Conservation (phyloP, 2,888 invertebrate genomes). For the Tetropium fuscum region DNA sequence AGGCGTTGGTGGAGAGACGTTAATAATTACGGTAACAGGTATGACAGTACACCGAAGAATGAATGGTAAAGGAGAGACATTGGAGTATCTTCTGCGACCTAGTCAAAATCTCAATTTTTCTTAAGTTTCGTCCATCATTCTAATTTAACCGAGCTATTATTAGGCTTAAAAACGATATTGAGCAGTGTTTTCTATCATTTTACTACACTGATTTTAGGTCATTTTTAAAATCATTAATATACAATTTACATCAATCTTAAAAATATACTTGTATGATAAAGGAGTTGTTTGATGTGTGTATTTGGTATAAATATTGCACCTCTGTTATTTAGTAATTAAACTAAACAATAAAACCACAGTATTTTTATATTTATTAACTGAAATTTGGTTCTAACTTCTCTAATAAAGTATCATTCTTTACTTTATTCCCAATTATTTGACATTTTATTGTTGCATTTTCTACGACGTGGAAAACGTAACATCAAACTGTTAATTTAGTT, state of each 20-base stretch:
- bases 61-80: conserved; percentile 46
- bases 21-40: conserved; percentile 44
- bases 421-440: conserved; percentile 6
- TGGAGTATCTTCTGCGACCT: conserved; percentile 37
- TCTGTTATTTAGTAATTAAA: conserved; percentile 20
- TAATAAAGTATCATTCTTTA: background rate
- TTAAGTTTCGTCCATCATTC: conserved; percentile 34
- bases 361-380: conserved; percentile 14
- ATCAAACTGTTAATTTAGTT: conserved; percentile 32
- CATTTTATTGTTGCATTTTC: background rate
- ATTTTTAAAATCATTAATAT: conserved; percentile 17
- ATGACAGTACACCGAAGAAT: conserved; percentile 54
- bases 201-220: conserved; percentile 16
- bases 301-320: conserved; percentile 15
- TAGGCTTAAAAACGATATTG: conserved; percentile 39
- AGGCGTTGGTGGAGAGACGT: conserved; percentile 29
- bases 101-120: conserved; percentile 39
- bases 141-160: conserved; percentile 31
- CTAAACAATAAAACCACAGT: background rate
- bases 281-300: conserved; percentile 19
- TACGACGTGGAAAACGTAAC: background rate
- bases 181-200: conserved; percentile 15
- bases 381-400: background rate
- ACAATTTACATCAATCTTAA: background rate
- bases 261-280: conserved; percentile 14